Evolutionary conservation across 2,888 invertebrate genomes (phyloP).

Genomic region (Dicranocentrus wangi): DNA sequence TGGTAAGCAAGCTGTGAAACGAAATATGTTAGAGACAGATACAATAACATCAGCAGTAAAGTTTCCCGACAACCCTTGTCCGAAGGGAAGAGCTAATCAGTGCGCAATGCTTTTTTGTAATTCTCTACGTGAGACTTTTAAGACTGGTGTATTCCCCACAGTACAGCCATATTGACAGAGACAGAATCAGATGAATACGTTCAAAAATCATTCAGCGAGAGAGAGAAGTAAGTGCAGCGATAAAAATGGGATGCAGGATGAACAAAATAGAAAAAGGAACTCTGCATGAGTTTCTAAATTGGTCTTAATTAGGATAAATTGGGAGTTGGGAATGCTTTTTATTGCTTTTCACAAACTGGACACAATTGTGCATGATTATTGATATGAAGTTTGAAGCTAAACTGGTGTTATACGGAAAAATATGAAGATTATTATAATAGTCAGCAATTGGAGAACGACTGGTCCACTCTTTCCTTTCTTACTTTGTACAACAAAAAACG

Average conservation of each 20-base stretch:
- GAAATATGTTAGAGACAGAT: slow-evolving; percentile 20
- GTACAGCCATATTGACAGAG: slow-evolving; percentile 42
- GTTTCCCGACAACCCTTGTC: slow-evolving; percentile 21
- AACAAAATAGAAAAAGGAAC: slow-evolving; percentile 51
- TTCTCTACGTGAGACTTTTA: slow-evolving; percentile 23
- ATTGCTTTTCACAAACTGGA: slow-evolving; percentile 55
- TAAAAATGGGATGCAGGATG: slow-evolving; percentile 55
- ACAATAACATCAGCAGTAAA: slow-evolving; percentile 24
- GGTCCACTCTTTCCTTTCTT: too few species aligned
- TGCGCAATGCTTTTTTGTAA: slow-evolving; percentile 23
- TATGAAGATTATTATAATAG: too few species aligned
- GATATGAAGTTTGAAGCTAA: too few species aligned
- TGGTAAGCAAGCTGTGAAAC: background rate
- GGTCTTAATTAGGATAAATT: slow-evolving; percentile 60
- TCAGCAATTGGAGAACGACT: too few species aligned
- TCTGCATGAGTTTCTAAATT: slow-evolving; percentile 60
- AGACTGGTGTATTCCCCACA: slow-evolving; percentile 23
- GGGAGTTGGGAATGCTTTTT: slow-evolving; percentile 49
- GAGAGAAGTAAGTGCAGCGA: background rate
- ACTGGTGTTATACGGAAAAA: too few species aligned
- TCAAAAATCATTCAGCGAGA: background rate
- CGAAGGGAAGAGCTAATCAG: slow-evolving; percentile 32
- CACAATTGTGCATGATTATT: slow-evolving; percentile 34
- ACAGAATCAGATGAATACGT: background rate
- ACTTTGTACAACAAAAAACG: too few species aligned